Base-by-base conservation (phyloP, 1,140 invertebrate species). In the Metaphire vulgaris region DNA sequence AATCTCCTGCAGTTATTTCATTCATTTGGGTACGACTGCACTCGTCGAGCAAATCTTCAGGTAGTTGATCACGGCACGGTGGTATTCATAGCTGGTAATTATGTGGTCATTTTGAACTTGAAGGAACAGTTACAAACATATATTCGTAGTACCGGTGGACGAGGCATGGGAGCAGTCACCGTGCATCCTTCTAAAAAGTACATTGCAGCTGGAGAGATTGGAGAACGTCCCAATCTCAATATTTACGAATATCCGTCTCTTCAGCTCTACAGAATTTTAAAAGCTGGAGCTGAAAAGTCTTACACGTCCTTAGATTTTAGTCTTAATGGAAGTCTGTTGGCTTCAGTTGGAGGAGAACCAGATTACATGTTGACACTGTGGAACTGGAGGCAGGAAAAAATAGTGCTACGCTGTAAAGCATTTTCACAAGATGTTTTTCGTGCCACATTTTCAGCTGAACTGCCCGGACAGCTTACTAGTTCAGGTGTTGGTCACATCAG, bases 301-400 rank as follows among this genome's bases (percentile, higher is more conserved):
- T 95, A 92, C 82, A 89, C 88, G 15, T 90, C 91, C 80, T 85
- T 94, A 0, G 87, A 91, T 79, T 96, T 93, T 83, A 94, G 93
- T 81, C 89, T 90, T 1, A 90, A 91, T 80, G 94, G 94, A 0
- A 89, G 90, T 69, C 83, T 94, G 56, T 85, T 97, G 33, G 91
- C 91, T 1, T 93, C 93, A 0, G 91, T 95, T 82, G 92, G 92
- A 1, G 91, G 91, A n/a, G 89, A 92, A 76, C 93, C 94, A 0
- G 94, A 97, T 84, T 93, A 91, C 82, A 90, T 92, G 80, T 88
- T 96, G 29, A 95, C 93, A 0, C 89, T 96, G 73, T 97, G 93
- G 93, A 89, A 92, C 80, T 96, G 94, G 93, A 89, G 90, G 81
- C 87, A 89, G 12, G 90, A 90, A 69, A 88, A 87, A 76, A 92